Evolutionary conservation across 2,888 invertebrate species (phyloP).

Genomic region (Drosophila ezoana): DNA sequence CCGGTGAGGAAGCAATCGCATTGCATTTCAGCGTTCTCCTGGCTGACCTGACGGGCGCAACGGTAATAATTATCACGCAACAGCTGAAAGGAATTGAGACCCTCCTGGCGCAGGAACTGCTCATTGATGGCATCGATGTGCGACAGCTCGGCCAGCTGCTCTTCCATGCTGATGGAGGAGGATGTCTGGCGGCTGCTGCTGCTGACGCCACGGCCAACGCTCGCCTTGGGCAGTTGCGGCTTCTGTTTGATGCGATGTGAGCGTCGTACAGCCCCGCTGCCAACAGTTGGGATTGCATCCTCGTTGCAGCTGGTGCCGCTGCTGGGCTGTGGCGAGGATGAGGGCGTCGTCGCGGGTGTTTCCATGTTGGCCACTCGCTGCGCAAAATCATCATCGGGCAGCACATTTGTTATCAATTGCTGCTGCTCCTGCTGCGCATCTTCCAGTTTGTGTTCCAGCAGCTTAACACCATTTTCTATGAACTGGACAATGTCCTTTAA

Average conservation of each 20-base stretch:
- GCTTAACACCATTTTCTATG: slow-evolving; percentile 77
- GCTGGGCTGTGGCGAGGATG: slow-evolving; percentile 57
- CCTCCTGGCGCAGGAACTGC: slow-evolving; percentile 80
- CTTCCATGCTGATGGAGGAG: slow-evolving; percentile 66
- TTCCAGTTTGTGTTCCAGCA: slow-evolving; percentile 61
- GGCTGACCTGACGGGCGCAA: slow-evolving; percentile 93
- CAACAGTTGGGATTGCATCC: neutral
- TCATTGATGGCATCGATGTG: slow-evolving; percentile 82
- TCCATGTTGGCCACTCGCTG: slow-evolving; percentile 55
- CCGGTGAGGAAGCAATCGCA: slow-evolving; percentile 97
- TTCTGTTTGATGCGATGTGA: slow-evolving; percentile 92
- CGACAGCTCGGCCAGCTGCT: slow-evolving; percentile 78
- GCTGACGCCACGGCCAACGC: slow-evolving; percentile 88
- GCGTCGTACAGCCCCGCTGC: slow-evolving; percentile 86
- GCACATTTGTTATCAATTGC: slow-evolving; percentile 2
- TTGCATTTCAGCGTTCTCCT: slow-evolving; percentile 96
- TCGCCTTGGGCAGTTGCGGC: slow-evolving; percentile 83
- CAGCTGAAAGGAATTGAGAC: slow-evolving; percentile 90
- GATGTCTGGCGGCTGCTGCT: slow-evolving; percentile 72
- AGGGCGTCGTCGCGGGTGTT: slow-evolving; percentile 75
- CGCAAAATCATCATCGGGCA: slow-evolving; percentile 31
- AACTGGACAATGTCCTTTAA: slow-evolving; percentile 80
- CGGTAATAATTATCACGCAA: slow-evolving; percentile 95
- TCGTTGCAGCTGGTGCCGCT: neutral
- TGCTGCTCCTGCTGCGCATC: slow-evolving; percentile 4